phyloP scores from a whole-genome alignment of 2,113 vertebrate species.

The Nannobrachium achirus region DNA sequence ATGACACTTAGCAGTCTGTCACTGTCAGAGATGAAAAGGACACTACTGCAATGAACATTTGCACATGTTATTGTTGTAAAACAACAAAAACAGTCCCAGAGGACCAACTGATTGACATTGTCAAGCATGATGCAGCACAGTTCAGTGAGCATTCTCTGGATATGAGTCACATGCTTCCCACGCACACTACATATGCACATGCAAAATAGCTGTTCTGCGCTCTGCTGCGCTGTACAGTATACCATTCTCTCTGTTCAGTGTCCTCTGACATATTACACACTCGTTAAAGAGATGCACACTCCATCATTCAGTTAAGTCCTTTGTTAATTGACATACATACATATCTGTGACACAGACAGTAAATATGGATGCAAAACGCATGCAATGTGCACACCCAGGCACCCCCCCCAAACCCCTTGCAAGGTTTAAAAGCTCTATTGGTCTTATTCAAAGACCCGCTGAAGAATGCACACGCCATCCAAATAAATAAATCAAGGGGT shows the following conservation, averaged over 20 bases:
- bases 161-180: constrained; percentile 73
- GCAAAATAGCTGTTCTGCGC: constrained; percentile 35
- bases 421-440: constrained; percentile 50
- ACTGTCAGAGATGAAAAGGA: constrained; percentile 5
- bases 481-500: constrained; percentile 74
- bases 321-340: constrained; percentile 35
- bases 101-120: constrained; percentile 37
- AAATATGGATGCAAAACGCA: constrained; percentile 1
- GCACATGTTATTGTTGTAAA: constrained; percentile 48
- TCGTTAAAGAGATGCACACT: constrained; percentile 28
- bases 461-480: constrained; percentile 66
- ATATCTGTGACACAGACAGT: constrained; percentile 1
- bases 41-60: constrained; percentile 29
- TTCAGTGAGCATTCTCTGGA: constrained; percentile 48
- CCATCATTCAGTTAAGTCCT: constrained; percentile 11
- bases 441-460: constrained; percentile 37
- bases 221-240: constrained; percentile 26
- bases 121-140: constrained; percentile 70
- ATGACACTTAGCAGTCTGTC: constrained; percentile 6
- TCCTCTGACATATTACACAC: constrained; percentile 28
- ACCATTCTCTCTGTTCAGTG: background rate
- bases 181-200: constrained; percentile 37
- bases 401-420: constrained; percentile 30
- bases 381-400: constrained; percentile 12
- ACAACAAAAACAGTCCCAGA: constrained; percentile 44